A percentile compares a stretch with the other conserved stretches of the same genome.
phyloP scores from a whole-genome alignment of 2,797 vertebrate species.

The Florisuga fusca region DNA sequence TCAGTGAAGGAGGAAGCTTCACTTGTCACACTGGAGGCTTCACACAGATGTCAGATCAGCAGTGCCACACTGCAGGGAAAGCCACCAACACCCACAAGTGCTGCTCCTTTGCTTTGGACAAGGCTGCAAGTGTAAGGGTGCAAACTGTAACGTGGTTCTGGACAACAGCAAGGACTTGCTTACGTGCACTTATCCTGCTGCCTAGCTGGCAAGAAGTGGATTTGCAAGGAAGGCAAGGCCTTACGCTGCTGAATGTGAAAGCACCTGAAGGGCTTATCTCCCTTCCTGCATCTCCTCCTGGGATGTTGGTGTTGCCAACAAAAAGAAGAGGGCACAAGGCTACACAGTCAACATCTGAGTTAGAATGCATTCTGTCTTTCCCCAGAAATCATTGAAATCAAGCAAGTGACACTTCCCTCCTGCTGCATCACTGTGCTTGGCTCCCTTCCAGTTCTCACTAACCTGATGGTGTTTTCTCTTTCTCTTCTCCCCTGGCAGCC shows the following conservation, averaged over 20 bases:
- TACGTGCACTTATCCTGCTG: rapidly evolving
- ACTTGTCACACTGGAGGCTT: neutral
- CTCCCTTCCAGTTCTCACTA: neutral
- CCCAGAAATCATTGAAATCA: neutral
- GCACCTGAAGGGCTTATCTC: neutral
- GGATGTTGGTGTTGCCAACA: neutral
- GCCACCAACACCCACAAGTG: neutral
- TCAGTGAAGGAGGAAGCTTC: too few species aligned
- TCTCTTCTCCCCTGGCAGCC: constrained; percentile 80
- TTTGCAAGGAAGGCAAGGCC: neutral
- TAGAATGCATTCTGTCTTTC: neutral
- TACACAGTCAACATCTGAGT: neutral
- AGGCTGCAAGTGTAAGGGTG: neutral
- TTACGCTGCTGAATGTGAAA: neutral
- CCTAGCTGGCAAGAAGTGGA: neutral
- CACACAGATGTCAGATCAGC: neutral
- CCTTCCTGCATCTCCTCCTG: neutral
- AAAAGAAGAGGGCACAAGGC: neutral
- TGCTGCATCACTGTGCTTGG: neutral
- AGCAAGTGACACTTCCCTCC: neutral
- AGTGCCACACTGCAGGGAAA: neutral
- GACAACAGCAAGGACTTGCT: neutral
- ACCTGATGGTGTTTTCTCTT: neutral
- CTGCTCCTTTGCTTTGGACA: neutral
- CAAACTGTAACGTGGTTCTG: neutral